A percentile compares a stretch with the other conserved stretches of the same genome.
phyloP scores from a whole-genome alignment of 2,888 invertebrate species.

The Chaetogeoica ovagalla region DNA sequence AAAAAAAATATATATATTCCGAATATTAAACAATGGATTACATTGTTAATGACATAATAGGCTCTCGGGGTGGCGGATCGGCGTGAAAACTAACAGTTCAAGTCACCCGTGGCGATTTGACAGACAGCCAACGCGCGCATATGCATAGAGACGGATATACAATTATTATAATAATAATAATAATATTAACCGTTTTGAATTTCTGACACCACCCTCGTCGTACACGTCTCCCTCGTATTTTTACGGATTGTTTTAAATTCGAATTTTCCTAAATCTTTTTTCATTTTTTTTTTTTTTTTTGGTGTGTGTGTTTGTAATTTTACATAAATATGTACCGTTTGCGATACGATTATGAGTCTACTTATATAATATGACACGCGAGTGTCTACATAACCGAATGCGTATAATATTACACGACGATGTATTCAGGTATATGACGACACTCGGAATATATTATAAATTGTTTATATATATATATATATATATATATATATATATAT shows the following conservation, averaged over 20 bases:
- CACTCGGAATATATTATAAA: too few relatives aligned
- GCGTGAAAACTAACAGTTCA: constrained; percentile 53
- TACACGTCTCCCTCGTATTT: too few relatives aligned
- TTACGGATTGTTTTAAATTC: not conserved
- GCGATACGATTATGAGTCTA: too few relatives aligned
- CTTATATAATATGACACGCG: too few relatives aligned
- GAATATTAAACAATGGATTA: constrained; percentile 50
- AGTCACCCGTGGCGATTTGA: constrained; percentile 52
- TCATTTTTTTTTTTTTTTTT: too few relatives aligned
- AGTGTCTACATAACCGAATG: too few relatives aligned
- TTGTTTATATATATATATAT: too few relatives aligned
- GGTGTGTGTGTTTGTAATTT: too few relatives aligned
- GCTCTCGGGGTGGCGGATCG: constrained; percentile 51
- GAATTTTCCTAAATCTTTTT: constrained; percentile 8
- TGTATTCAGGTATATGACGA: too few relatives aligned
- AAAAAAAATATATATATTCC: constrained; percentile 19
- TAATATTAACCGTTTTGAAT: constrained; percentile 39
- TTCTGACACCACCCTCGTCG: constrained; percentile 45
- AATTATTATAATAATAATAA: constrained; percentile 35
- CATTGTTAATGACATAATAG: constrained; percentile 52
- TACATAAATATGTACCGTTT: too few relatives aligned
- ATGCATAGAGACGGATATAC: constrained; percentile 14
- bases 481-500: too few relatives aligned
- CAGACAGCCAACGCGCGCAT: constrained; percentile 38
- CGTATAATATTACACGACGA: too few relatives aligned